A percentile compares a stretch with the other conserved stretches of the same genome.
phyloP scores from a whole-genome alignment of 2,888 invertebrate genomes.

The Perdita meconis region DNA sequence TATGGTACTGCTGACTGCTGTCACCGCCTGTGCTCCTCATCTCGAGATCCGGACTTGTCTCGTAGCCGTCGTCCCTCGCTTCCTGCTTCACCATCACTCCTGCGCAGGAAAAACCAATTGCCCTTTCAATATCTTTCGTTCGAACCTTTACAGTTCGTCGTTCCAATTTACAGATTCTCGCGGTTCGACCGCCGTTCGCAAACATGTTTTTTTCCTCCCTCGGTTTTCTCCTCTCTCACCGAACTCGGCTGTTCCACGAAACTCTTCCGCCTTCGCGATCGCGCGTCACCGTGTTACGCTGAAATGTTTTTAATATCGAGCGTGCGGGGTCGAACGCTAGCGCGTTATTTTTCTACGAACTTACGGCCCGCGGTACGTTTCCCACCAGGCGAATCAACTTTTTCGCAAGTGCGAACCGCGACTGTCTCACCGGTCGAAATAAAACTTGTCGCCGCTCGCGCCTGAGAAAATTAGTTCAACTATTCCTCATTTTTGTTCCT shows the following conservation, averaged over 20 bases:
- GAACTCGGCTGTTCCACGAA: too few relatives aligned
- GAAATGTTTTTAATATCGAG: conserved; percentile 34
- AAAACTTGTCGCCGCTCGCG: conserved; percentile 21
- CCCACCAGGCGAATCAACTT: conserved; percentile 37
- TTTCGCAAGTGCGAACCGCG: conserved; percentile 23
- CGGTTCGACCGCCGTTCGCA: conserved; percentile 7
- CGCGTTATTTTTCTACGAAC: conserved; percentile 27
- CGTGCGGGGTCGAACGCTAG: neutral
- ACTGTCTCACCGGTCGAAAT: conserved; percentile 6
- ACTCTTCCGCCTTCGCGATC: too few relatives aligned
- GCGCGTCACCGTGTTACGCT: neutral
- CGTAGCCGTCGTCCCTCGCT: conserved; percentile 95
- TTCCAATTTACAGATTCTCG: neutral
- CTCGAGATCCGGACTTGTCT: conserved; percentile 90
- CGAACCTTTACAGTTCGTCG: neutral
- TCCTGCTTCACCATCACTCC: conserved; percentile 86
- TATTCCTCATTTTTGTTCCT: too few relatives aligned
- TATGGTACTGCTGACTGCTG: conserved; percentile 84
- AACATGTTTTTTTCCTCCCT: conserved; percentile 3
- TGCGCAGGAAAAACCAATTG: conserved; percentile 63
- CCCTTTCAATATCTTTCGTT: conserved; percentile 40
- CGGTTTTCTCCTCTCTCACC: neutral
- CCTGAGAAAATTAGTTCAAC: neutral
- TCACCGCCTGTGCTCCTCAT: conserved; percentile 84
- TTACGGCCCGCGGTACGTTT: conserved; percentile 35